Evolutionary conservation across 2,113 vertebrate species (phyloP).

Genomic region (Calidris pugnax): DNA sequence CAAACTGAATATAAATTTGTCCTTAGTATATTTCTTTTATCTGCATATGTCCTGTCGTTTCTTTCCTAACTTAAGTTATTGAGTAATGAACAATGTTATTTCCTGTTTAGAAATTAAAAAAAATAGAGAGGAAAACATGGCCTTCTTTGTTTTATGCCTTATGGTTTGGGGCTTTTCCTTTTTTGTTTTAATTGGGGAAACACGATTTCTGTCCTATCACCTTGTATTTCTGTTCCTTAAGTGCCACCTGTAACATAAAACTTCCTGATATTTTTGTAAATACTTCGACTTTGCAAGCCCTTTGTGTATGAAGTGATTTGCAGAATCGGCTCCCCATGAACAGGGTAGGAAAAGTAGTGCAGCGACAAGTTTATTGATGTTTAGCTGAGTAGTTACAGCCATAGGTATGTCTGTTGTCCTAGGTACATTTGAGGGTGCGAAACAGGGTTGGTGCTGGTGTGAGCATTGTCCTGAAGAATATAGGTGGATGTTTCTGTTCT

Average conservation of each 20-base stretch:
- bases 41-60: neutral
- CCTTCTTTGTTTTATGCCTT: neutral
- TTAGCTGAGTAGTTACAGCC: neutral
- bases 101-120: neutral
- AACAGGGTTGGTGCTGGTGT: neutral
- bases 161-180: neutral
- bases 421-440: neutral
- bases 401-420: neutral
- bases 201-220: neutral
- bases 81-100: neutral
- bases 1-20: conserved; percentile 3
- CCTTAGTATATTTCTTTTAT: neutral
- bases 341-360: neutral
- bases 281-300: neutral
- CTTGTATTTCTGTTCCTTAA: conserved; percentile 6
- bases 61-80: neutral
- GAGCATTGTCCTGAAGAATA: neutral
- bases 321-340: neutral
- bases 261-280: neutral
- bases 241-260: neutral
- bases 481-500: neutral
- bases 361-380: neutral
- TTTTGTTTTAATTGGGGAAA: neutral
- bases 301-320: neutral
- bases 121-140: accelerated